phyloP scores from a whole-genome alignment of 2,888 invertebrate genomes.

The Globia sparganii region DNA sequence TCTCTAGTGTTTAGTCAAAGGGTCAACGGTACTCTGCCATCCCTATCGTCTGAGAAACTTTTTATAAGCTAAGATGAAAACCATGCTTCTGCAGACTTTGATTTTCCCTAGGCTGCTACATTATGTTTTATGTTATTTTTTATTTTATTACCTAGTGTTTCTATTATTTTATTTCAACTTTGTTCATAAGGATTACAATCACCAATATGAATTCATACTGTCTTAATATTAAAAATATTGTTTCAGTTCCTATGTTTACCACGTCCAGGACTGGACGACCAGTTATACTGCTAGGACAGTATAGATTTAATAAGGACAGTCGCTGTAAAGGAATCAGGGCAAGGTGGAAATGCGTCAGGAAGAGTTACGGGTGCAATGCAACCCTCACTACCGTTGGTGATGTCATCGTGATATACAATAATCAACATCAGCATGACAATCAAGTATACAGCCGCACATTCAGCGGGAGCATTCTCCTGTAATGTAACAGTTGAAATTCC shows the following conservation, averaged over 20 bases:
- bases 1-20: too few relatives aligned
- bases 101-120: too few relatives aligned
- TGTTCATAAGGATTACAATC: too few relatives aligned
- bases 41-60: too few relatives aligned
- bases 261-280: constrained; percentile 69
- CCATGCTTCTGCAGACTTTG: too few relatives aligned
- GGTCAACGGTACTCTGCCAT: too few relatives aligned
- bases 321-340: constrained; percentile 67
- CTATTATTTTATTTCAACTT: too few relatives aligned
- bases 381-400: constrained; percentile 71
- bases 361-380: constrained; percentile 72
- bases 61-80: too few relatives aligned
- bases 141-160: too few relatives aligned
- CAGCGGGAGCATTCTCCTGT: not conserved
- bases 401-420: constrained; percentile 63
- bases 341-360: constrained; percentile 76
- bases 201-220: too few relatives aligned
- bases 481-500: not conserved
- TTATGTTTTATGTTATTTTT: too few relatives aligned
- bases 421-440: constrained; percentile 16
- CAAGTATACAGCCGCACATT: not conserved
- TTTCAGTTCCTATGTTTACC: constrained; percentile 31
- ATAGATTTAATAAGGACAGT: constrained; percentile 74
- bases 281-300: constrained; percentile 71
- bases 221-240: too few relatives aligned